Evolutionary conservation across 2,113 vertebrate genomes (phyloP).

Genomic region (Chionodraco myersi): DNA sequence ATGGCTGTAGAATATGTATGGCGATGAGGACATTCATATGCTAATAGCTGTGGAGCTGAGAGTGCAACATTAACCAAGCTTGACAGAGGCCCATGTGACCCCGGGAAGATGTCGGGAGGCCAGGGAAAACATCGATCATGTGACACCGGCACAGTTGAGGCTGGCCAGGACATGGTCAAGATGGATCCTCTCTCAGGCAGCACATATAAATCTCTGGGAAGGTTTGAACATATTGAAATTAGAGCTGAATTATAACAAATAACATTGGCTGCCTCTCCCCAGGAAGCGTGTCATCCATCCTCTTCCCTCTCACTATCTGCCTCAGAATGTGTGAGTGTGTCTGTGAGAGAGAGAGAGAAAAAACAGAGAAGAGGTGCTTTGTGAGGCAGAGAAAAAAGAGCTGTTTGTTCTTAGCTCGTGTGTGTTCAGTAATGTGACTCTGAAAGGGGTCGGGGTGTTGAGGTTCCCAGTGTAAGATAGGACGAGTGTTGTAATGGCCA

Average conservation of each 20-base stretch:
- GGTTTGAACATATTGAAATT: slow-evolving; percentile 81
- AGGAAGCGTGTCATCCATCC: slow-evolving; percentile 54
- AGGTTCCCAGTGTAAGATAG: slow-evolving; percentile 35
- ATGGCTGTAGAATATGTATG: slow-evolving; percentile 74
- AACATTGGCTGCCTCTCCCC: slow-evolving; percentile 47
- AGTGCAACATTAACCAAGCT: slow-evolving; percentile 79
- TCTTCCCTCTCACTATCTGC: slow-evolving; percentile 43
- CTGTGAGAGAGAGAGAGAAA: neutral
- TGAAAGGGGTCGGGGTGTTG: slow-evolving; percentile 38
- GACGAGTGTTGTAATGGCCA: slow-evolving; percentile 37
- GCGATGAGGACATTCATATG: slow-evolving; percentile 79
- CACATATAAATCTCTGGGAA: slow-evolving; percentile 73
- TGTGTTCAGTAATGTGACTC: slow-evolving; percentile 45
- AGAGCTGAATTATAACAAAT: slow-evolving; percentile 80
- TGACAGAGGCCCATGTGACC: slow-evolving; percentile 80
- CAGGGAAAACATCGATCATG: slow-evolving; percentile 79
- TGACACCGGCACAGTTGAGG: slow-evolving; percentile 62
- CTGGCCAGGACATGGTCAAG: slow-evolving; percentile 59
- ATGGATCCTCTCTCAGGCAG: slow-evolving; percentile 72
- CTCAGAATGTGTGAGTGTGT: slow-evolving; percentile 25
- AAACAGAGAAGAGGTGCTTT: slow-evolving; percentile 9
- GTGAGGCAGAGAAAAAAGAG: slow-evolving; percentile 22
- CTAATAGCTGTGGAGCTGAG: slow-evolving; percentile 73
- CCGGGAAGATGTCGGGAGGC: slow-evolving; percentile 69
- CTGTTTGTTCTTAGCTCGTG: slow-evolving; percentile 32